Evolutionary conservation across 2,113 vertebrate species (phyloP).

Genomic region (Leptobrachium ailaonicum): DNA sequence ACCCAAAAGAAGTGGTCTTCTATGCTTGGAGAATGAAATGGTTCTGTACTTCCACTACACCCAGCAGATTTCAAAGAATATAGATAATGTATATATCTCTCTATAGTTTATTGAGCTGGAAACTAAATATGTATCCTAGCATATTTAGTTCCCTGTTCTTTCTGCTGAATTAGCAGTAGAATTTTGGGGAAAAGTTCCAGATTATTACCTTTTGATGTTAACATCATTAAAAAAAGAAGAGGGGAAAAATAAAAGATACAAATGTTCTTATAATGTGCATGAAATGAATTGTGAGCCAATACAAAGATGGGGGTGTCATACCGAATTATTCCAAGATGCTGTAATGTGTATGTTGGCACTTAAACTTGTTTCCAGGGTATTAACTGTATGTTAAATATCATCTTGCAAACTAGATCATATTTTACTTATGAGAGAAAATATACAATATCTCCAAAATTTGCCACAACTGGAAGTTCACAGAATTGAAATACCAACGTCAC

Average conservation of each 20-base stretch:
- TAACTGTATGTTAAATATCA: conserved; percentile 27
- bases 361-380: conserved; percentile 17
- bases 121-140: too few species aligned
- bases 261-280: conserved; percentile 24
- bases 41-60: too few species aligned
- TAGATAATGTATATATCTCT: too few species aligned
- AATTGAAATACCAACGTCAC: not conserved
- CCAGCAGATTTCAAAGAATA: too few species aligned
- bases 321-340: conserved; percentile 27
- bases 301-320: conserved; percentile 28
- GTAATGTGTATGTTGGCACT: conserved; percentile 32
- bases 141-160: too few species aligned
- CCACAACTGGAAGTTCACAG: not conserved
- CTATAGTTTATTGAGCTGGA: too few species aligned
- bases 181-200: too few species aligned
- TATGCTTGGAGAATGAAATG: too few species aligned
- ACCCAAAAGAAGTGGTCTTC: too few species aligned
- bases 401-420: conserved; percentile 40
- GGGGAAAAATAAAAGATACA: conserved; percentile 14
- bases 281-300: conserved; percentile 29
- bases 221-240: not conserved
- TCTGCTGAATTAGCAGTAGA: too few species aligned
- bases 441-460: not conserved
- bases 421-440: conserved; percentile 21
- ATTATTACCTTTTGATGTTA: too few species aligned